Conservation (phyloP, 2,797 vertebrate species). For the Adrianichthys oophorus region DNA sequence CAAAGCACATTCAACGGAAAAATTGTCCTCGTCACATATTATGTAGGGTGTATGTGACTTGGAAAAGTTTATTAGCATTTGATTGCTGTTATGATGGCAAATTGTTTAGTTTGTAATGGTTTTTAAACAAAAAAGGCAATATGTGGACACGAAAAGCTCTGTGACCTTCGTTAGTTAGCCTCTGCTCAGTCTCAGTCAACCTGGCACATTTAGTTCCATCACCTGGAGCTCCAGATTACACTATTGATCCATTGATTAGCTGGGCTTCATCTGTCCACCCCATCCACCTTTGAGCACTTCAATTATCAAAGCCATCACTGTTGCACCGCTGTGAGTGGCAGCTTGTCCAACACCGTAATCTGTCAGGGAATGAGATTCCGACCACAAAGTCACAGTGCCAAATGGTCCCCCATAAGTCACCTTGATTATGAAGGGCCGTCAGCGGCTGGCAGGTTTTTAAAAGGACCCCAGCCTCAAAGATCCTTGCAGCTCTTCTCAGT, state of each 20-base stretch:
- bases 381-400: slow-evolving; percentile 54
- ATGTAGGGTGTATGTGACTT: slow-evolving; percentile 24
- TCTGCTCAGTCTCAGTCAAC: slow-evolving; percentile 38
- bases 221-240: slow-evolving; percentile 73
- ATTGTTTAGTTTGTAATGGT: slow-evolving; percentile 32
- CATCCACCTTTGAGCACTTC: slow-evolving; percentile 75
- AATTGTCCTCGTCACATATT: slow-evolving; percentile 45
- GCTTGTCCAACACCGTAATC: slow-evolving; percentile 77
- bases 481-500: slow-evolving; percentile 40
- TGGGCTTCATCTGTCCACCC: slow-evolving; percentile 73
- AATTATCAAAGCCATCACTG: slow-evolving; percentile 80
- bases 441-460: slow-evolving; percentile 55
- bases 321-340: slow-evolving; percentile 69
- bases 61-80: slow-evolving; percentile 36
- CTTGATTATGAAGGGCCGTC: slow-evolving; percentile 70
- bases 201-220: slow-evolving; percentile 56
- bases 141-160: slow-evolving; percentile 21
- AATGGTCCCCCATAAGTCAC: slow-evolving; percentile 72
- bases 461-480: slow-evolving; percentile 47
- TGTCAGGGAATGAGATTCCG: slow-evolving; percentile 74
- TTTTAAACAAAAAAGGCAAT: slow-evolving; percentile 34
- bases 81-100: slow-evolving; percentile 35
- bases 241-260: slow-evolving; percentile 76
- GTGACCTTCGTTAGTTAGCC: slow-evolving; percentile 43
- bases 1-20: slow-evolving; percentile 40